Base-by-base conservation (phyloP, 2,797 vertebrate genomes). In the Lemur catta region DNA sequence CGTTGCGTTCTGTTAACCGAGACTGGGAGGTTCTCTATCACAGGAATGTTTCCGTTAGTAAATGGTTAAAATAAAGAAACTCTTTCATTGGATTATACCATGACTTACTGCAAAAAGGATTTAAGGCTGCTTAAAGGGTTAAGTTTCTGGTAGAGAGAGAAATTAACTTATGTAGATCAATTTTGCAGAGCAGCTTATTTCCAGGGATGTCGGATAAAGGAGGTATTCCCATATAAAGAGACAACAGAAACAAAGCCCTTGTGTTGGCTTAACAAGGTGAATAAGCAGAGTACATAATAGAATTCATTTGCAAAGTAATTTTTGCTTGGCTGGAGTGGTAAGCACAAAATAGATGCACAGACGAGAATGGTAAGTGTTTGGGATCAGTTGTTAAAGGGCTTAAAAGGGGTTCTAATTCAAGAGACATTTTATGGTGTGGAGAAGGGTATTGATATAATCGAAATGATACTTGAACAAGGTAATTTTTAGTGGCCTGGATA, bases 321-420 rank as follows among this genome's bases (percentile, higher is more conserved):
- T 95, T 95, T 94, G 96, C 94, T 84, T 94, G 97, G 93, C 95
- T 93, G 76, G 91, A 94, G 93, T 65, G 85, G 95, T 52, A n/a
- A 82, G 96, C 91, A 79, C 94, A 93, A 72, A 94, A 80, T 65
- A 89, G 89, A 69, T 63, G 38, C 82, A 94, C 78, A 38, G 89
- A 95, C 12, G 69, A 89, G 90, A 94, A 69, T n/a, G 4, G 71
- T 35, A 81, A 87, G 91, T 93, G 81, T 88, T 78, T 95, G 94
- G 84, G 57, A 87, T 85, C 96, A 30, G 87, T 76, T 50, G 94
- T 80, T 80, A 89, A 91, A 94, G 89, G 93, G 61, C 92, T 97
- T 94, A 84, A 89, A 93, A 94, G 61, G 93, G 91, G 91, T 90
- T 91, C 95, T 90, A 69, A 91, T 95, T 94, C 84, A 81, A 92